Conservation (phyloP, 2,113 vertebrate genomes). For the Callionymus lyra region DNA sequence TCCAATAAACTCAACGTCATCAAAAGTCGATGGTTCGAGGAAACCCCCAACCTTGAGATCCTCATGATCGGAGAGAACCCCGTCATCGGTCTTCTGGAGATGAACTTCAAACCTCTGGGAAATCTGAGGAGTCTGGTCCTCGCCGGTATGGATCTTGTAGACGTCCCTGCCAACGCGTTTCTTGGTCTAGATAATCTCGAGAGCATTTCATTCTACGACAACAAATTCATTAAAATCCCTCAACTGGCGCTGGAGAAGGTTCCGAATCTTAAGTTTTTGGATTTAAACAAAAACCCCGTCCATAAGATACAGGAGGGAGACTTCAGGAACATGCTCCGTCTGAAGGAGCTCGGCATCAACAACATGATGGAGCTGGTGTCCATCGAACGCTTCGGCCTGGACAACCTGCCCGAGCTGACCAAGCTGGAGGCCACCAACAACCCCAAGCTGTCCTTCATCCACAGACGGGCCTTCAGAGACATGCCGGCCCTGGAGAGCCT, state of each 20-base stretch:
- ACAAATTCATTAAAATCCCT: slow-evolving; percentile 83
- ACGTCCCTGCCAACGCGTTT: slow-evolving; percentile 84
- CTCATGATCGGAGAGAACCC: slow-evolving; percentile 98
- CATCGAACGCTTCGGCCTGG: slow-evolving; percentile 83
- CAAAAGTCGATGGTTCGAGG: slow-evolving; percentile 91
- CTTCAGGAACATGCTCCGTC: slow-evolving; percentile 86
- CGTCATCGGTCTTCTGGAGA: slow-evolving; percentile 87
- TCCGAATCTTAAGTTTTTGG: slow-evolving; percentile 91
- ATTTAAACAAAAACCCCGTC: slow-evolving; percentile 96
- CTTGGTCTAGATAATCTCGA: slow-evolving; percentile 91
- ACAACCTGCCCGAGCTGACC: slow-evolving; percentile 92
- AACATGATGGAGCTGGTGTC: slow-evolving; percentile 94
- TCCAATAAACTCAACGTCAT: slow-evolving; percentile 88
- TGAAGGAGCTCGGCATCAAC: slow-evolving; percentile 94
- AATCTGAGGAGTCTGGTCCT: slow-evolving; percentile 88
- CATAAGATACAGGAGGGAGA: slow-evolving; percentile 91
- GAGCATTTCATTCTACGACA: slow-evolving; percentile 96
- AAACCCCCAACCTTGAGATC: slow-evolving; percentile 90
- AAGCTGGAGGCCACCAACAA: slow-evolving; percentile 98
- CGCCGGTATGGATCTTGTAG: slow-evolving; percentile 92
- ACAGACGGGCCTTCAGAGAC: slow-evolving; percentile 84
- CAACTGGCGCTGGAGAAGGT: slow-evolving; percentile 88
- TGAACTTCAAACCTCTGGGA: slow-evolving; percentile 87
- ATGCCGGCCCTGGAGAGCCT: slow-evolving; percentile 92
- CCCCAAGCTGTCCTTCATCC: slow-evolving; percentile 88